Percentiles rank a stretch among this genome's conserved stretches.
Evolutionary conservation across 2,888 invertebrate genomes (phyloP).

Genomic region (Nasonovia ribisnigri): DNA sequence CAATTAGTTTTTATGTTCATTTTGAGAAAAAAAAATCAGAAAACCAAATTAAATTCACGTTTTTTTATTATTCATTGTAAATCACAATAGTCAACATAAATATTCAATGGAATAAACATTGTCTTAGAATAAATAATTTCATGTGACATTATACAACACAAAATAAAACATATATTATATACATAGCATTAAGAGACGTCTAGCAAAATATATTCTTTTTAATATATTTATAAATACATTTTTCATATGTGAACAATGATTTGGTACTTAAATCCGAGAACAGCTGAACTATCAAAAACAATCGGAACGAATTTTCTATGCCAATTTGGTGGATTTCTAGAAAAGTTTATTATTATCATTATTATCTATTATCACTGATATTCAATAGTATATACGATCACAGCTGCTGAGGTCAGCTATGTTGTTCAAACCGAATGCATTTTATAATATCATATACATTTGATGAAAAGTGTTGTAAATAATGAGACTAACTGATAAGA

Average conservation of each 20-base stretch:
- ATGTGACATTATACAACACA: neutral
- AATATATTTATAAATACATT: neutral
- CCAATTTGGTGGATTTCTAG: neutral
- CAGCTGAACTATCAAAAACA: neutral
- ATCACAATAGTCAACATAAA: neutral
- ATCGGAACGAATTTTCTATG: neutral
- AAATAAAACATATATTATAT: neutral
- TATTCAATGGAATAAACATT: neutral
- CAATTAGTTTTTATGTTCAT: neutral
- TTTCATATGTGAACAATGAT: neutral
- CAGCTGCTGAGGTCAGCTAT: neutral
- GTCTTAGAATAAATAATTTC: neutral
- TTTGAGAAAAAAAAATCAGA: neutral
- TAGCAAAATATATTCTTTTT: neutral
- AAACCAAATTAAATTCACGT: neutral
- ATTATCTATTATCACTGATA: neutral
- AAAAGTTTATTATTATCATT: neutral
- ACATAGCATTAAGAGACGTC: neutral
- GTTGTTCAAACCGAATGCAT: neutral
- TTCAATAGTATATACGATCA: neutral
- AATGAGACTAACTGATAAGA: neutral
- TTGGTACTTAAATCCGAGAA: neutral
- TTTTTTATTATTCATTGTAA: neutral
- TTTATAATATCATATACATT: neutral
- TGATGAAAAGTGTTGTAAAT: neutral